Percentiles rank a stretch among this genome's conserved stretches.
phyloP scores from a whole-genome alignment of 2,113 vertebrate species.

The Galemys pyrenaicus region DNA sequence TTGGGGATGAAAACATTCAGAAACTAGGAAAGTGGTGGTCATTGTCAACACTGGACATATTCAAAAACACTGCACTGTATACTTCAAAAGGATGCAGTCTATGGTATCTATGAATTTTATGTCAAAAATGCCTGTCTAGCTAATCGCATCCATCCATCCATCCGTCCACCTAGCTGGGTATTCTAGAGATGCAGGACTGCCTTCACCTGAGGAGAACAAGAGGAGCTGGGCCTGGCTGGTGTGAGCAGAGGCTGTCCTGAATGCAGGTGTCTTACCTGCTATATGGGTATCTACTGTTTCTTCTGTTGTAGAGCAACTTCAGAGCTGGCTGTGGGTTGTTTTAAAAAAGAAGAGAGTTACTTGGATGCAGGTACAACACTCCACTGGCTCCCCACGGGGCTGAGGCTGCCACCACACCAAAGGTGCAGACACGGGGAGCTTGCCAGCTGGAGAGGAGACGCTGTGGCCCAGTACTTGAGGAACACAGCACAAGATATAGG shows the following conservation, averaged over 20 bases:
- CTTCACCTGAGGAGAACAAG: not conserved
- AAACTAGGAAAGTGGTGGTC: no score
- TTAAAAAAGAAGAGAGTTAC: conserved; percentile 49
- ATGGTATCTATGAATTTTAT: not conserved
- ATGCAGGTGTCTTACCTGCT: conserved; percentile 90
- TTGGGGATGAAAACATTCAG: not conserved
- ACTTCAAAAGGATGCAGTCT: no score
- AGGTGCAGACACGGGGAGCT: not conserved
- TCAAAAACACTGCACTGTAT: no score
- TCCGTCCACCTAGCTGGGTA: not conserved
- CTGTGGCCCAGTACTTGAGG: fast-evolving
- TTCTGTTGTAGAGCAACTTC: conserved; percentile 97
- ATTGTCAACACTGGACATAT: not conserved
- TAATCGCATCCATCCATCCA: no score
- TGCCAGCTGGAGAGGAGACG: fast-evolving
- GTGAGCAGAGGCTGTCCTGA: not conserved
- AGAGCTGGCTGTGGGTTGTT: conserved; percentile 91
- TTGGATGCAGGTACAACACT: not conserved
- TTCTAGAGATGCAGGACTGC: not conserved
- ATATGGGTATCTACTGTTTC: conserved; percentile 99
- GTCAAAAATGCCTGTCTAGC: not conserved
- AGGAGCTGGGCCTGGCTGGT: not conserved
- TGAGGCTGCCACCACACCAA: not conserved
- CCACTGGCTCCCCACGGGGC: not conserved
- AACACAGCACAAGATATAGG: fast-evolving